phyloP scores from a whole-genome alignment of 23 tunicate species.

The Styela plicata region DNA sequence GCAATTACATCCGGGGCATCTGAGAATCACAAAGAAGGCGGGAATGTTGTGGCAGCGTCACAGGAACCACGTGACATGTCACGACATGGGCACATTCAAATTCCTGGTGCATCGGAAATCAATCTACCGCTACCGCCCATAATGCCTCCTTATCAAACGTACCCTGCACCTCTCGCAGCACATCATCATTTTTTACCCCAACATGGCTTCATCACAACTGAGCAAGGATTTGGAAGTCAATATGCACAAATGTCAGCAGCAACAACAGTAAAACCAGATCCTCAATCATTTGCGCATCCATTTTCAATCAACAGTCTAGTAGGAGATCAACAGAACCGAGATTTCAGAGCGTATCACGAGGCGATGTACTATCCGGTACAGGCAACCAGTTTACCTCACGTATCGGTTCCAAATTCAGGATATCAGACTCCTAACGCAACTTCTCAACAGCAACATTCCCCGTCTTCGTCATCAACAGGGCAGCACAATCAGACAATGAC shows the following conservation, averaged over 20 bases:
- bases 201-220: conserved; percentile 5
- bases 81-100: not conserved
- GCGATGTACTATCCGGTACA: conserved; percentile 53
- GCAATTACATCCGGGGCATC: not conserved
- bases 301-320: conserved; percentile 84
- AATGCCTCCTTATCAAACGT: conserved; percentile 4
- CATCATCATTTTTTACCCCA: conserved; percentile 27
- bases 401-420: conserved; percentile 32
- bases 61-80: not conserved
- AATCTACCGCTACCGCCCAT: conserved; percentile 1
- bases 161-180: not conserved
- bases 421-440: conserved; percentile 9
- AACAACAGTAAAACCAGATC: conserved; percentile 45
- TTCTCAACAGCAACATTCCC: conserved; percentile 24
- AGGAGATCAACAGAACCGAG: conserved; percentile 54
- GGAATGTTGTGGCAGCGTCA: not conserved
- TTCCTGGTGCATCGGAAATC: not conserved
- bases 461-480: not conserved
- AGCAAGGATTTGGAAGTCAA: conserved; percentile 20
- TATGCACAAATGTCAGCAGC: conserved; percentile 54
- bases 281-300: conserved; percentile 81
- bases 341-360: conserved; percentile 67
- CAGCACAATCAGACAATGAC: conserved; percentile 5
- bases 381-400: conserved; percentile 18
- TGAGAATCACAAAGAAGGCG: conserved; percentile 17